A percentile compares a stretch with the other conserved stretches of the same genome.
Evolutionary conservation across 2,888 invertebrate species (phyloP).

Genomic region (Strigamia crassipes): DNA sequence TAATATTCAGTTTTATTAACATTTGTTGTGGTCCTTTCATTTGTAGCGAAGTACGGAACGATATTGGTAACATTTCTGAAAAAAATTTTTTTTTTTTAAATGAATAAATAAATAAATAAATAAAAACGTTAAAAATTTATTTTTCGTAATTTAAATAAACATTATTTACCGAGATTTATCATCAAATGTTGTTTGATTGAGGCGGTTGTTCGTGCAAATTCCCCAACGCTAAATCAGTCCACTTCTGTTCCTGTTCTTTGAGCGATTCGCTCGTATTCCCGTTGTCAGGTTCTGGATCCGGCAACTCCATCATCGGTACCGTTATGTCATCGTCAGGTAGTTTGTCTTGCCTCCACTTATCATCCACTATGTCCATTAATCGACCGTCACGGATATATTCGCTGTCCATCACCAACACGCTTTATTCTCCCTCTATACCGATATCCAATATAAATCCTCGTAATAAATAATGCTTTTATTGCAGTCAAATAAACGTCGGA

Average conservation of each 20-base stretch:
- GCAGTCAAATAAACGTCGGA: neutral
- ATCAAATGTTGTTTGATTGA: conserved; percentile 29
- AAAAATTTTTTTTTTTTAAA: too few relatives aligned
- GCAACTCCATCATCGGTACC: conserved; percentile 84
- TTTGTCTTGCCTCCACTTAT: conserved; percentile 76
- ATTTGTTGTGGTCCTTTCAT: too few relatives aligned
- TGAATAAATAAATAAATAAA: too few relatives aligned
- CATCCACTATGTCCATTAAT: conserved; percentile 77
- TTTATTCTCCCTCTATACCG: neutral
- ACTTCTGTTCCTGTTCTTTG: conserved; percentile 80
- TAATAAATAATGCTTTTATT: too few relatives aligned
- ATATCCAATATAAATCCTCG: too few relatives aligned
- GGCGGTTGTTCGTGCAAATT: conserved; percentile 50
- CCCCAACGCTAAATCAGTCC: conserved; percentile 64
- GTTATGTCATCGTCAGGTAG: conserved; percentile 73
- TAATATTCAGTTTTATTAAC: too few relatives aligned
- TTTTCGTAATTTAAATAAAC: too few relatives aligned
- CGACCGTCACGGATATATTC: conserved; percentile 75
- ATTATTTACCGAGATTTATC: too few relatives aligned
- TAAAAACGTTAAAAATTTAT: too few relatives aligned
- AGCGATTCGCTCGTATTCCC: conserved; percentile 77
- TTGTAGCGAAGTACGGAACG: too few relatives aligned
- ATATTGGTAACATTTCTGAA: too few relatives aligned
- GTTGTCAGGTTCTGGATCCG: conserved; percentile 91
- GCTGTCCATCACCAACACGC: conserved; percentile 69